Base-by-base conservation (phyloP, 2,888 invertebrate species). In the Atethmia centrago region DNA sequence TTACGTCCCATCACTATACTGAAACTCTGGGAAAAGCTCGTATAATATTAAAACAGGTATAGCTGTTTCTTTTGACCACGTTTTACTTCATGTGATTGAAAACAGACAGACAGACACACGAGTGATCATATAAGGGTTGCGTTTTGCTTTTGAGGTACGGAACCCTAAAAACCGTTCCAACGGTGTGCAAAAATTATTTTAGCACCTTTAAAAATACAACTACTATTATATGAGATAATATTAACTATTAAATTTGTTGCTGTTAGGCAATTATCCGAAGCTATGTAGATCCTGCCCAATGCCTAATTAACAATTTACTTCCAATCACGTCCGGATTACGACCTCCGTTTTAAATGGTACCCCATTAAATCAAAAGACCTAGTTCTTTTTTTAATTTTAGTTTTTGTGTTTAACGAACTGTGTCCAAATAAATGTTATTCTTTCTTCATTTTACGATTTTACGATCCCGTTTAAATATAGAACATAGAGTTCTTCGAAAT, bases 1-100 rank as follows among this genome's bases (percentile, higher is more conserved):
- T 72, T 19, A 59, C 63, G 31, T 45, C n/a, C 59, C 14, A 56
- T 65, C 51, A 70, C 55, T 65, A 28, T 36, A 47, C 45, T 51
- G 55, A 8, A 78, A 40, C 47, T 42, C 53, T 58, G 40, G 19
- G 19, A 25, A 58, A 62, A 58, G n/a, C 21, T 80, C 8, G 31
- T 19, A 40, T 51, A 55, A 61, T 81, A 36, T 19, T 25, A 45
- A 40, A 36, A 49, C 0, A 25, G 16, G 8, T 49, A 40, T 14
- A 42, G 25, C 16, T 9, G 40, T 36, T 55, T 61, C 21, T 51
- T 73, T n/a, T 8, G 10, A 25, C 25, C 21, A 45, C 10, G 2
- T 31, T 40, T 45, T 47, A 21, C 3, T 51, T 28, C 28, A 31
- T 9, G 10, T 40, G 12, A 58, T 21, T 76, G n/a, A 64, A 47